Evolutionary conservation across 2,113 vertebrate genomes (phyloP).

Genomic region (Plotosus lineatus): DNA sequence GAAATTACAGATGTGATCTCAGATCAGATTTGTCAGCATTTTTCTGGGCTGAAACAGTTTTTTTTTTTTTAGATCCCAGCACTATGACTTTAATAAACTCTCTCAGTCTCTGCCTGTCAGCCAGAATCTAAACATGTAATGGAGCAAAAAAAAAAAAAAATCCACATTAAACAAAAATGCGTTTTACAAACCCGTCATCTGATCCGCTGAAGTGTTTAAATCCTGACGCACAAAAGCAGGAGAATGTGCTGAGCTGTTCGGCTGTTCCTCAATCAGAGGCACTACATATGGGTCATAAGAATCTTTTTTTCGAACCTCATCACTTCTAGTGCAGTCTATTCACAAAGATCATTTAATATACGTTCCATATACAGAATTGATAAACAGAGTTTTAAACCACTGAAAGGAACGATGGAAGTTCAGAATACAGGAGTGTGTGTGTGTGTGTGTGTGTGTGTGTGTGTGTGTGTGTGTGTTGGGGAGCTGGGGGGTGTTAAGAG

Average conservation of each 20-base stretch:
- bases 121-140: not conserved
- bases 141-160: not conserved
- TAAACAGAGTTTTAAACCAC: not conserved
- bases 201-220: not conserved
- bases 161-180: not conserved
- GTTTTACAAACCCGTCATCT: not conserved
- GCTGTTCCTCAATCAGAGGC: not conserved
- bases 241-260: not conserved
- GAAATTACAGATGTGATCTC: constrained; percentile 23
- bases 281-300: not conserved
- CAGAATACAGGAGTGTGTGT: not conserved
- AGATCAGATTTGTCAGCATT: constrained; percentile 16
- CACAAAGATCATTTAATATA: too few relatives aligned
- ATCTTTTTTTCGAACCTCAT: not conserved
- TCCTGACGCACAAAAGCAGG: not conserved
- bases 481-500: too few relatives aligned
- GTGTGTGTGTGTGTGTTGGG: not conserved
- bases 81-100: not conserved
- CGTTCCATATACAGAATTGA: too few relatives aligned
- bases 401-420: not conserved
- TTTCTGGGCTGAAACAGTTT: not conserved
- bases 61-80: not conserved
- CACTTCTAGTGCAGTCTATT: too few relatives aligned
- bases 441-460: not conserved
- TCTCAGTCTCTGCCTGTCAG: not conserved